Evolutionary conservation across 1,140 invertebrate genomes (phyloP), one percentile per base, ranked within the genome.

Genomic region (Glomeris maerens): DNA sequence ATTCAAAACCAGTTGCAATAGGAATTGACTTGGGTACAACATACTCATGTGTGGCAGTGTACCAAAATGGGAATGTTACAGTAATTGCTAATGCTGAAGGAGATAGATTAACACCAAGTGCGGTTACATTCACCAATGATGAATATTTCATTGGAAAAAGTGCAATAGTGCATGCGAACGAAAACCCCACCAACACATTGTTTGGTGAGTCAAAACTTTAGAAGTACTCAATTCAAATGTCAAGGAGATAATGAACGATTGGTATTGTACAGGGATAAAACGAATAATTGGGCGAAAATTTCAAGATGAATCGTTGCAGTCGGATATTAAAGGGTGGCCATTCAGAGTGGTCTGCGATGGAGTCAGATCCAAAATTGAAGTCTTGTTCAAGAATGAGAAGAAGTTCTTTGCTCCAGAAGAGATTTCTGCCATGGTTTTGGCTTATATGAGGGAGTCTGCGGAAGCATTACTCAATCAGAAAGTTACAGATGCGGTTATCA

Each of bases 71-170:
- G 62, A 94, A 94, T 70, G 90, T 96, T 46, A 91, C 96, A 75
- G 95, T 96, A 63, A 94, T 96, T 68, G 91, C 91, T 58, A 96
- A 96, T 65, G 91, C 95, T 69, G 91, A 97, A 69, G 92, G 92
- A 64, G 97, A 97, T 73, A 75, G 92, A 62, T 97, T 92, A 29
- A 97, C 93, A 50, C 93, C 93, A 46, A 90, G 84, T 50, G 96
- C 95, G 76, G 93, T 97, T 41, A 91, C 91, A 52, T 96, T 97
- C 74, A 96, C 88, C 47, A 92, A 96, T 62, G 90, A 84, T 3
- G 91, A 96, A 68, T 82, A 92, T 70, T 79, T 96, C 56, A 92
- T 96, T 67, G 91, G 91, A 50, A 91, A 96, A 76, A 89, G 90
- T 53, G 92, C 92, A 59, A 96, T 96, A 68, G 95, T 95, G 66